Conservation (phyloP, 1,140 invertebrate species). For the Cylas formicarius region DNA sequence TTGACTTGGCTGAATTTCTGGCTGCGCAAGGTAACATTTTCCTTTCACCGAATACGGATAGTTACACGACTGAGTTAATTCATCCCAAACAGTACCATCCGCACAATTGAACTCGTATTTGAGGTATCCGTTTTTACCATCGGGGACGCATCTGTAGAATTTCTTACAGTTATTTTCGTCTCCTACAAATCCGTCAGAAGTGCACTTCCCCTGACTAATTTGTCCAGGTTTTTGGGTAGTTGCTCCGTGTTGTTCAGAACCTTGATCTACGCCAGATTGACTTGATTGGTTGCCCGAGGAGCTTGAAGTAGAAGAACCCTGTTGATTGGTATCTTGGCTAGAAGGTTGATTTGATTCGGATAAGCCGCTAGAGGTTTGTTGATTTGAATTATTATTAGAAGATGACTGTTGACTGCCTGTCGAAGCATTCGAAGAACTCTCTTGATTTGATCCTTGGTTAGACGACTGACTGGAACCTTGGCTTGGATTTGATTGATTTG, state of each 20-base stretch:
- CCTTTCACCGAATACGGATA: constrained; percentile 43
- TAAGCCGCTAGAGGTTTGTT: not conserved
- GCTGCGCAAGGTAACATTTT: constrained; percentile 19
- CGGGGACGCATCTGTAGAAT: constrained; percentile 64
- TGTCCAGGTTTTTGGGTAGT: constrained; percentile 12
- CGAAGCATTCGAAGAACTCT: constrained; percentile 7
- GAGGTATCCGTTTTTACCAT: constrained; percentile 45
- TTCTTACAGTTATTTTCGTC: constrained; percentile 64
- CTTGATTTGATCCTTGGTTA: constrained; percentile 15
- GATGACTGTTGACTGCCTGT: not conserved
- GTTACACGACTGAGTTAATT: constrained; percentile 51
- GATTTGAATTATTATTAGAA: not conserved
- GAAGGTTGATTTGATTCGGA: not conserved
- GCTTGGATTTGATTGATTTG: constrained; percentile 6
- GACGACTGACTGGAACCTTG: constrained; percentile 1
- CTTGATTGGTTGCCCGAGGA: constrained; percentile 12
- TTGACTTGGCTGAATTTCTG: constrained; percentile 6
- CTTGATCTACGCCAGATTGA: constrained; percentile 4
- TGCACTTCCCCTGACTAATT: constrained; percentile 36
- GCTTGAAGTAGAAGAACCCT: constrained; percentile 1
- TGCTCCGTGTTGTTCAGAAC: constrained; percentile 1
- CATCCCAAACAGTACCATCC: constrained; percentile 57
- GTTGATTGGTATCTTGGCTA: not conserved
- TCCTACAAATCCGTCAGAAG: constrained; percentile 58
- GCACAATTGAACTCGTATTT: constrained; percentile 56